phyloP scores from a whole-genome alignment of 2,797 vertebrate genomes.

The Muscicapa striata region DNA sequence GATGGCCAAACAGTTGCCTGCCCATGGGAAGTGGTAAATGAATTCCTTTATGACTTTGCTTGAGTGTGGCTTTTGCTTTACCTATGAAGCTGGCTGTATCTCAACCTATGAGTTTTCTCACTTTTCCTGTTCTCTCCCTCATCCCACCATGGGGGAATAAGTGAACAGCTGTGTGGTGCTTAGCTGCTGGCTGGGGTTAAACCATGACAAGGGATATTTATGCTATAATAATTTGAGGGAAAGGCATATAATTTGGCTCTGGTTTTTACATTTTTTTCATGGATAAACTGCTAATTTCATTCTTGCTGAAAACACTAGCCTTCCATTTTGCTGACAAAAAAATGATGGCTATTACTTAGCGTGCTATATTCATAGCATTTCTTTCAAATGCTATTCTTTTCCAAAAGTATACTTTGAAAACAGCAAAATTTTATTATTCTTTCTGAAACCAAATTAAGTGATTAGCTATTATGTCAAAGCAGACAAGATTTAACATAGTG shows the following conservation, averaged over 20 bases:
- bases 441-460: not conserved
- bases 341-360: not conserved
- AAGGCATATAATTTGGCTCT: not conserved
- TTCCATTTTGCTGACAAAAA: not conserved
- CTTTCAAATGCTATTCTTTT: not conserved
- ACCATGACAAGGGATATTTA: not conserved
- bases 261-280: not conserved
- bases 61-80: not conserved
- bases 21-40: not conserved
- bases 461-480: not conserved
- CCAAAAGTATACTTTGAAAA: not conserved
- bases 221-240: not conserved
- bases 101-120: not conserved
- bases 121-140: not conserved
- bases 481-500: not conserved
- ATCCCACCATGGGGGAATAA: not conserved
- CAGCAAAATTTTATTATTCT: not conserved
- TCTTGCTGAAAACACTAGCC: not conserved
- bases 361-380: not conserved
- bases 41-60: not conserved
- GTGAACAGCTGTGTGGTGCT: not conserved
- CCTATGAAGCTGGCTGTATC: not conserved
- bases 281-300: not conserved
- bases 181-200: not conserved
- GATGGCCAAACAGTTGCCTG: not conserved